A percentile compares a stretch with the other conserved stretches of the same genome.
These are phyloP conservation scores for Augiades crinisus DNA, from an alignment of 2,888 invertebrate genomes.

Conservation along the genomic window DNA sequence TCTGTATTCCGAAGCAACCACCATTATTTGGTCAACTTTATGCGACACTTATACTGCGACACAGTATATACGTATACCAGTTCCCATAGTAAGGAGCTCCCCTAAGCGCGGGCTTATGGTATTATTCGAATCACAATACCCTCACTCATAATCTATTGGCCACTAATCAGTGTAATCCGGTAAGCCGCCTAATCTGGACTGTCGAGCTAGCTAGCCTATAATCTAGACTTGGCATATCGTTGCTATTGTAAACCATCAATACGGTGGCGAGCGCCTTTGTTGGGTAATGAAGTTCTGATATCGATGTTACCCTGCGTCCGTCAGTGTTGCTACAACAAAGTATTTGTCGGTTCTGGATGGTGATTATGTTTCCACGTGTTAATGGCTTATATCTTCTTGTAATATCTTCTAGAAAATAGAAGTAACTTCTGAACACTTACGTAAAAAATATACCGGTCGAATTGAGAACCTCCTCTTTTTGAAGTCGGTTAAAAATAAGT, in stretches of 20 bases:
- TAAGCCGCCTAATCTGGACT: constrained; percentile 41
- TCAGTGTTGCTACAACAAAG: too few species aligned
- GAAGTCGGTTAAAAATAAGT: too few species aligned
- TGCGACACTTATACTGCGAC: too few species aligned
- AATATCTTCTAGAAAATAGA: too few species aligned
- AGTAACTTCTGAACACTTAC: too few species aligned
- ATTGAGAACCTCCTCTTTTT: too few species aligned
- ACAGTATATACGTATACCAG: neutral
- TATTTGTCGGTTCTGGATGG: too few species aligned
- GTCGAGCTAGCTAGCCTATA: constrained; percentile 12
- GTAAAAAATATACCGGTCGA: too few species aligned
- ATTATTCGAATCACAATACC: constrained; percentile 28
- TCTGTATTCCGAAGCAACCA: too few species aligned
- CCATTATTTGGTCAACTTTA: too few species aligned
- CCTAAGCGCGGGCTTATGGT: constrained; percentile 20
- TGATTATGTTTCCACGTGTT: too few species aligned
- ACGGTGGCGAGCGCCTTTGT: neutral
- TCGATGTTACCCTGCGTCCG: neutral
- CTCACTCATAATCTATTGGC: constrained; percentile 42
- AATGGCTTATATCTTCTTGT: too few species aligned
- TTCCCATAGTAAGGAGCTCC: constrained; percentile 13
- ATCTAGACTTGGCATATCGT: constrained; percentile 12
- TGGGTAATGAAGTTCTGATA: neutral
- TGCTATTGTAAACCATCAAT: constrained; percentile 14
- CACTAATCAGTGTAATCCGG: constrained; percentile 56